Evolutionary conservation across 2,113 vertebrate species (phyloP).

Genomic region (Dicrurus megarhynchus): DNA sequence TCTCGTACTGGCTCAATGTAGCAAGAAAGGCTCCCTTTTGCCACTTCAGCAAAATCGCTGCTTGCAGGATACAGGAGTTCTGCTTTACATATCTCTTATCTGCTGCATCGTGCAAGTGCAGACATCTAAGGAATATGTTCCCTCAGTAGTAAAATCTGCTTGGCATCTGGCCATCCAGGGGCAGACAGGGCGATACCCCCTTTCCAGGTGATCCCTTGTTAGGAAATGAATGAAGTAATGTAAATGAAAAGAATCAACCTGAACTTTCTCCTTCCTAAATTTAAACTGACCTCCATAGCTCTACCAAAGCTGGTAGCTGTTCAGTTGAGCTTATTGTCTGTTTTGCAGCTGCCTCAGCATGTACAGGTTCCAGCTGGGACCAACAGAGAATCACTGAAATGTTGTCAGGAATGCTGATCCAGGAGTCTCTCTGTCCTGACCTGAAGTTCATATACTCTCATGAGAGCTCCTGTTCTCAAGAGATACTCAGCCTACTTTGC

Average conservation of each 20-base stretch:
- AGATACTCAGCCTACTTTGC: not conserved
- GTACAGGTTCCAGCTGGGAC: slow-evolving; percentile 46
- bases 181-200: not conserved
- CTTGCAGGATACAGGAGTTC: not conserved
- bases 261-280: not conserved
- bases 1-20: not conserved
- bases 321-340: slow-evolving; percentile 8
- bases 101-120: not conserved
- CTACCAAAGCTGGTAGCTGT: not conserved
- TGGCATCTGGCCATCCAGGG: not conserved
- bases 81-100: not conserved
- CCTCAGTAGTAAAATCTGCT: not conserved
- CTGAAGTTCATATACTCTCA: slow-evolving; percentile 11
- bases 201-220: not conserved
- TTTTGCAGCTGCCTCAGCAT: slow-evolving; percentile 34
- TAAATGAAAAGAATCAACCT: not conserved
- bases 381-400: slow-evolving; percentile 34
- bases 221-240: not conserved
- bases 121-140: not conserved
- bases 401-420: slow-evolving; percentile 60
- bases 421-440: slow-evolving; percentile 44
- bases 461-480: not conserved
- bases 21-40: not conserved
- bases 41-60: not conserved
- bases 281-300: not conserved